A percentile compares a stretch with the other conserved stretches of the same genome.
Evolutionary conservation across 2,888 invertebrate genomes (phyloP).

Genomic region (Cybosia mesomella): DNA sequence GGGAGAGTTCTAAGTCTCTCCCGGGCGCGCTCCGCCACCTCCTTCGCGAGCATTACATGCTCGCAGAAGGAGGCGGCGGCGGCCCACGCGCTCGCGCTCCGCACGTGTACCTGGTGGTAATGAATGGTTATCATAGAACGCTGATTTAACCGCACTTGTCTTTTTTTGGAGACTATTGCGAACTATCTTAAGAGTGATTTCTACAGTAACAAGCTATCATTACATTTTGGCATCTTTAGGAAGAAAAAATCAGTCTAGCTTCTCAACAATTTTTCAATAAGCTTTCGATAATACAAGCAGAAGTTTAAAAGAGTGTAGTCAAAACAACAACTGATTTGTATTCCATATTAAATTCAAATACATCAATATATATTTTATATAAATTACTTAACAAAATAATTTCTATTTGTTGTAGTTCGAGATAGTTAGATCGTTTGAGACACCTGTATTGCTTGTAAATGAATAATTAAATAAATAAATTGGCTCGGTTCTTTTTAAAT

Average conservation of each 20-base stretch:
- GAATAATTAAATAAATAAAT: slow-evolving; percentile 51
- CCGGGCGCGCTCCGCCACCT: too few species aligned
- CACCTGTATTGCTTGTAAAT: slow-evolving; percentile 35
- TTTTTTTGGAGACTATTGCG: too few species aligned
- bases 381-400: background rate
- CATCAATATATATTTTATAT: background rate
- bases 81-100: too few species aligned
- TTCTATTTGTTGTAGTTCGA: background rate
- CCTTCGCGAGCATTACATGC: too few species aligned
- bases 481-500: slow-evolving; percentile 46
- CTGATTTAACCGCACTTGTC: background rate
- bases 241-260: background rate
- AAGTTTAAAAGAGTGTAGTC: background rate
- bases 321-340: background rate
- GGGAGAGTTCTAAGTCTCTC: too few species aligned
- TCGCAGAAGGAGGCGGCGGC: too few species aligned
- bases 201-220: background rate
- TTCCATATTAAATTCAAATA: background rate
- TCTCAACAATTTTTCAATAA: background rate
- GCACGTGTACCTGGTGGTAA: background rate
- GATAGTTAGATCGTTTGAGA: background rate
- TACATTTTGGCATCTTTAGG: background rate
- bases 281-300: background rate
- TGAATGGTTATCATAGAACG: background rate
- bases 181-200: too few species aligned